Evolutionary conservation across 1,140 invertebrate species (phyloP).

Genomic region (Drosophila athabasca): DNA sequence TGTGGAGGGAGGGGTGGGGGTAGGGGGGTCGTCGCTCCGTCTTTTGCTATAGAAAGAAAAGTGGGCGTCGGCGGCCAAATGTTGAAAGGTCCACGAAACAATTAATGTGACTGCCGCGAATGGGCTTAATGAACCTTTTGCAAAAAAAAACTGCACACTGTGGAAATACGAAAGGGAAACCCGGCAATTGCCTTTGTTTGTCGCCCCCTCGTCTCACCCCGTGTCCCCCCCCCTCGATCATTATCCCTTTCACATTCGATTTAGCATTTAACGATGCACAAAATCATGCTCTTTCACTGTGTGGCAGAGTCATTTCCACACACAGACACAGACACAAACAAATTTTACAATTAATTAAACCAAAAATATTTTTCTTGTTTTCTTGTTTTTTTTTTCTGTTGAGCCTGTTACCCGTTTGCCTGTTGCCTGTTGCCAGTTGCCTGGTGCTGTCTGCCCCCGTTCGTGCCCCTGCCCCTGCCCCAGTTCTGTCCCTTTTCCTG

Average conservation of each 20-base stretch:
- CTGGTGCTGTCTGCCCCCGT: slow-evolving; percentile 42
- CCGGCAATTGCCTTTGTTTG: slow-evolving; percentile 27
- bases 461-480: too few relatives aligned
- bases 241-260: slow-evolving; percentile 52
- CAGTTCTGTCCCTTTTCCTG: background rate
- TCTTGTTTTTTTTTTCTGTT: slow-evolving; percentile 36
- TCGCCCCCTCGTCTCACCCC: too few relatives aligned
- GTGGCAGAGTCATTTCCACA: slow-evolving; percentile 35
- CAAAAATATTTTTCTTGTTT: slow-evolving; percentile 69
- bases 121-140: slow-evolving; percentile 74
- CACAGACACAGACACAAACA: slow-evolving; percentile 29
- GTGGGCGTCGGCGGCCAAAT: slow-evolving; percentile 64
- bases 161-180: slow-evolving; percentile 37
- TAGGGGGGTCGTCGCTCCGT: slow-evolving; percentile 1
- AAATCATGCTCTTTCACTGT: slow-evolving; percentile 27
- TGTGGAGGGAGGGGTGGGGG: too few relatives aligned
- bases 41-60: slow-evolving; percentile 36
- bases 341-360: slow-evolving; percentile 80
- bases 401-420: slow-evolving; percentile 20
- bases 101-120: slow-evolving; percentile 57
- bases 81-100: slow-evolving; percentile 56
- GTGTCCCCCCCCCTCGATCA: background rate
- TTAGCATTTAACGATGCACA: slow-evolving; percentile 51
- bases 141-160: slow-evolving; percentile 10
- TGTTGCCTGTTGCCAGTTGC: slow-evolving; percentile 25